Base-by-base conservation (phyloP, 2,113 vertebrate species). In the Recurvirostra avosetta region DNA sequence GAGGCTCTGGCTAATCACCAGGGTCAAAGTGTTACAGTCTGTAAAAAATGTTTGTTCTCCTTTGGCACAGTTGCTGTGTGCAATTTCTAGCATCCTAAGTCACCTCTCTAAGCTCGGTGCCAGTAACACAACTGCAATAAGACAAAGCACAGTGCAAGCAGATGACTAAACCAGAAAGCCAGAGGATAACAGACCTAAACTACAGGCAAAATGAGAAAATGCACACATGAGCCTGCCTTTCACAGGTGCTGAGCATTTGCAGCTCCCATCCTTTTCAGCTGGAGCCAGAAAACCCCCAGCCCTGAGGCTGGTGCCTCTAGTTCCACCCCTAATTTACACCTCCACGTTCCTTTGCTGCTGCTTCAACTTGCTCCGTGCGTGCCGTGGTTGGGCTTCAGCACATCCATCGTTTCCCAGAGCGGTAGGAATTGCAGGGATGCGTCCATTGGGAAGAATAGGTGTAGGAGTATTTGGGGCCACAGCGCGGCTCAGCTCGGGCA, bases 401-500 rank as follows among this genome's bases (percentile, higher is more conserved):
- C 0, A 88, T 50, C 96, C 96, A 91, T 17, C 77, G 63, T 34
- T 96, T 97, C 34, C 95, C 93, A 0, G 94, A 8, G 61, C 91
- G 94, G 23, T 91, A 79, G 0, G 95, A 96, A 2, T 89, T 97
- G 73, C 96, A 97, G 1, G 96, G 96, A 11, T 97, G 96, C 5
- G 95, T 97, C 96, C 96, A 97, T 15, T 96, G 96, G 20, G 96
- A 97, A 2, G 95, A 96, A 15, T 97, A 97, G 5, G 65, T 95
- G 89, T 97, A 96, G 65, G 96, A 97, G 9, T 92, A 97, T 21
- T 92, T 97, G 0, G 96, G 96, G 30, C 47, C 29, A 1, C 93
- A 92, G 5, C 89, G 92, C 0, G 94, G 94, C 41, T 94, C 88
- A 0, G 86, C 15, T 0, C 76, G 29, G 29, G 86, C 4, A 1